Conservation (phyloP, 2,888 invertebrate genomes). For the Drosophila meridionalis region DNA sequence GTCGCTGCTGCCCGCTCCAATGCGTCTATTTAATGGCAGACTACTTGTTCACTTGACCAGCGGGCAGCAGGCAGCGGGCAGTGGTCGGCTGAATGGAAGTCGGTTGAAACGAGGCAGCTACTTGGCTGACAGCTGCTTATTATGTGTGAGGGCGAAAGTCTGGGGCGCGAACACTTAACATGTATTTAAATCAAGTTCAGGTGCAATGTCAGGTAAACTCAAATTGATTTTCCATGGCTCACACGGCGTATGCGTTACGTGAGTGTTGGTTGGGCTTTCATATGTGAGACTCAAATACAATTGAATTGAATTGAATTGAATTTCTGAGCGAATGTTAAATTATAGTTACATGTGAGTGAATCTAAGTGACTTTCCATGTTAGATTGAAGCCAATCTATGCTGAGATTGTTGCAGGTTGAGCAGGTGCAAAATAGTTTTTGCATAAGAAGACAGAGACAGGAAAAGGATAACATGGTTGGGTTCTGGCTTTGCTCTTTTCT, state of each 20-base stretch:
- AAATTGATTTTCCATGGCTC: conserved; percentile 48
- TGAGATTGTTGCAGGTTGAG: not conserved
- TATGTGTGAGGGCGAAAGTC: conserved; percentile 2
- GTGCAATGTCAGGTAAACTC: conserved; percentile 37
- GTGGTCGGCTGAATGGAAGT: conserved; percentile 1
- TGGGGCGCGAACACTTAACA: conserved; percentile 2
- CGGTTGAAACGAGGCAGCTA: conserved; percentile 15
- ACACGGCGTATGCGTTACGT: conserved; percentile 26
- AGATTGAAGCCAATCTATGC: not conserved
- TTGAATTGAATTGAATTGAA: not conserved
- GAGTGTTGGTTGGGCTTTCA: not conserved
- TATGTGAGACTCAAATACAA: not conserved
- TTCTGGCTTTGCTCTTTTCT: not conserved
- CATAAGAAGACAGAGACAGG: not conserved
- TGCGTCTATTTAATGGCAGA: conserved; percentile 64
- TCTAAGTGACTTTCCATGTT: not conserved
- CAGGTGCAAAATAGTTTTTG: not conserved
- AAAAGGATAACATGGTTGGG: not conserved
- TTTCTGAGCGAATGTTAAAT: not conserved
- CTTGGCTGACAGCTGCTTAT: conserved; percentile 35
- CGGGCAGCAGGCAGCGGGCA: not conserved
- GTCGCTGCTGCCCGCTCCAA: conserved; percentile 38
- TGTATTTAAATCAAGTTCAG: conserved; percentile 52
- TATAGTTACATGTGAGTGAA: not conserved
- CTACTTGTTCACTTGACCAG: conserved; percentile 24